These are phyloP conservation scores for Diabrotica virgifera DNA, from an alignment of 1,140 invertebrate species.

Conservation along the genomic window DNA sequence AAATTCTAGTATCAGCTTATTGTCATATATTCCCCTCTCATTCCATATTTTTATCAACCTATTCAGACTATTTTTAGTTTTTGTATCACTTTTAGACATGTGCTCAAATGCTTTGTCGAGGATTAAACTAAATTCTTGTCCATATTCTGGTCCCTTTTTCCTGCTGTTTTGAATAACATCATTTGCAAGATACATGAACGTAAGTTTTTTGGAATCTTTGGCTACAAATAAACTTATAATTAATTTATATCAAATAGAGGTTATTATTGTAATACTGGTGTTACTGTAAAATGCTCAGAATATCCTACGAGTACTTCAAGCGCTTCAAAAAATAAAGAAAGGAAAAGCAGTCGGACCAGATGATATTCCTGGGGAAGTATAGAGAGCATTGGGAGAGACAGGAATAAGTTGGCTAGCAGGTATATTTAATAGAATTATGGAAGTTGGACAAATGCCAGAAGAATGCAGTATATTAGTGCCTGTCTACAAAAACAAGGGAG, in stretches of 20 bases:
- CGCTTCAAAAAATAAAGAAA: too few species aligned
- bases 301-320: too few species aligned
- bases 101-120: constrained; percentile 78
- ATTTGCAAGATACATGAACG: constrained; percentile 96
- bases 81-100: constrained; percentile 73
- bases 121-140: constrained; percentile 76
- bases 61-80: constrained; percentile 73
- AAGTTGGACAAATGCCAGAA: too few species aligned
- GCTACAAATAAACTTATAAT: constrained; percentile 59
- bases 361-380: too few species aligned
- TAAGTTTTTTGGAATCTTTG: constrained; percentile 82
- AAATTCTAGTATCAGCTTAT: constrained; percentile 71
- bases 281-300: too few species aligned
- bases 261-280: too few species aligned
- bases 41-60: constrained; percentile 89
- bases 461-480: too few species aligned
- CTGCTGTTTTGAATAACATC: constrained; percentile 98
- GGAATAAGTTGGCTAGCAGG: too few species aligned
- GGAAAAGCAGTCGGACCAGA: too few species aligned
- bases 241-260: neutral
- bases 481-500: too few species aligned
- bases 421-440: too few species aligned
- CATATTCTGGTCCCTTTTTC: constrained; percentile 96
- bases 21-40: constrained; percentile 86
- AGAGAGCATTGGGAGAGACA: too few species aligned